phyloP scores from a whole-genome alignment of 2,797 vertebrate species.

The Catostomus latipinnis region DNA sequence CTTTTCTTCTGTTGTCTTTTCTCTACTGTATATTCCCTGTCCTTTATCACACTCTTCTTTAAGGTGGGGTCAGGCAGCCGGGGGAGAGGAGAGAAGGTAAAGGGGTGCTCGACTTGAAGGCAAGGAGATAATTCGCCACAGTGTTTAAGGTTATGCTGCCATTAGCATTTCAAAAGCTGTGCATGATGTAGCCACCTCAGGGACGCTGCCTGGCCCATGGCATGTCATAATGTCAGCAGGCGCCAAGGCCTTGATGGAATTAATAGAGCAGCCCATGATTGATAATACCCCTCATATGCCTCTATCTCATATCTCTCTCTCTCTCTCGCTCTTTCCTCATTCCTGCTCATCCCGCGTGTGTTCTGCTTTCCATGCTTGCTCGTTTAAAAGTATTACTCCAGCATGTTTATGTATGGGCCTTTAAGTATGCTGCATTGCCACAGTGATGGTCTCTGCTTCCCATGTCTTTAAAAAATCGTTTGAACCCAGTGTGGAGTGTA shows the following conservation, averaged over 20 bases:
- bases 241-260: constrained; percentile 79
- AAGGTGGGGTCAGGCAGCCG: constrained; percentile 64
- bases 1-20: constrained; percentile 62
- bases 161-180: constrained; percentile 86
- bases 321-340: constrained; percentile 50
- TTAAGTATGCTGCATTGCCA: constrained; percentile 38
- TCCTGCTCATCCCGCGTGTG: constrained; percentile 33
- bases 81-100: constrained; percentile 41
- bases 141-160: constrained; percentile 84
- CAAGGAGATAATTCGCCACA: constrained; percentile 73
- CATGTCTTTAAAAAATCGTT: constrained; percentile 47
- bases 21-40: constrained; percentile 49
- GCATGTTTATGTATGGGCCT: constrained; percentile 58
- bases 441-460: constrained; percentile 5
- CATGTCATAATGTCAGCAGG: constrained; percentile 82
- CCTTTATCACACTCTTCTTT: constrained; percentile 74
- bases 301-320: constrained; percentile 10
- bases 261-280: constrained; percentile 81
- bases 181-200: constrained; percentile 67
- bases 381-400: constrained; percentile 47
- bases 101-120: constrained; percentile 70
- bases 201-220: constrained; percentile 72
- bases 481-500: constrained; percentile 32
- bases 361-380: constrained; percentile 46
- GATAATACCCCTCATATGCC: constrained; percentile 75